Evolutionary conservation across 2,113 vertebrate genomes (phyloP).

Genomic region (Psettodes erumei): DNA sequence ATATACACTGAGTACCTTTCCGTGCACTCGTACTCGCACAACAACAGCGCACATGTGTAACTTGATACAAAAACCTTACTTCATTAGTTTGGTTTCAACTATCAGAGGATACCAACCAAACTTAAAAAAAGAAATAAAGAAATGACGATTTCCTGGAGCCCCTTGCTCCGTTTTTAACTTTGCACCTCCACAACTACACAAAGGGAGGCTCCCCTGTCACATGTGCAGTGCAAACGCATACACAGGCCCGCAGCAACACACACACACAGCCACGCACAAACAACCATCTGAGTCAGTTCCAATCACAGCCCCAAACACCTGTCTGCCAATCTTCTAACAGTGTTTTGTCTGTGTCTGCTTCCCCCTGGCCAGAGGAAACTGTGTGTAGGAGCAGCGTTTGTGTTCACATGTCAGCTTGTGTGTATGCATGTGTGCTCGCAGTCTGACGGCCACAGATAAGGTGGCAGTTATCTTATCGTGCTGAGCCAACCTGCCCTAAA

Average conservation of each 20-base stretch:
- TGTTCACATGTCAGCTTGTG: constrained; percentile 46
- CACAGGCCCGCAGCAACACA: constrained; percentile 12
- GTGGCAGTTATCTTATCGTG: constrained; percentile 72
- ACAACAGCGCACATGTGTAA: too few species aligned
- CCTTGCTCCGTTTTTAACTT: not conserved
- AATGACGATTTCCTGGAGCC: not conserved
- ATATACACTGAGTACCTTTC: not conserved
- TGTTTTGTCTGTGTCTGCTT: constrained; percentile 34
- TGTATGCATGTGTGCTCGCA: constrained; percentile 37
- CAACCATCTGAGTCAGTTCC: constrained; percentile 46
- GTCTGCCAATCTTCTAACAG: constrained; percentile 60
- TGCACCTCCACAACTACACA: not conserved
- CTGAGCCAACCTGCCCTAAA: constrained; percentile 67
- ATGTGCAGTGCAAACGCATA: not conserved
- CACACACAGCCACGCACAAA: constrained; percentile 25
- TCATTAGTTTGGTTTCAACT: not conserved
- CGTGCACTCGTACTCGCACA: not conserved
- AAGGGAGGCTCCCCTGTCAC: not conserved
- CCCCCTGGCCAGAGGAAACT: constrained; percentile 39
- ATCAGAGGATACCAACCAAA: not conserved
- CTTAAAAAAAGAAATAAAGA: not conserved
- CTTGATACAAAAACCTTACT: too few species aligned
- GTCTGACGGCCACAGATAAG: constrained; percentile 75
- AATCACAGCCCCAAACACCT: constrained; percentile 57
- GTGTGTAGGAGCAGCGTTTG: constrained; percentile 37